These are phyloP conservation scores for Aeoliscus strigatus DNA, from an alignment of 2,797 vertebrate species.

Conservation along the genomic window DNA sequence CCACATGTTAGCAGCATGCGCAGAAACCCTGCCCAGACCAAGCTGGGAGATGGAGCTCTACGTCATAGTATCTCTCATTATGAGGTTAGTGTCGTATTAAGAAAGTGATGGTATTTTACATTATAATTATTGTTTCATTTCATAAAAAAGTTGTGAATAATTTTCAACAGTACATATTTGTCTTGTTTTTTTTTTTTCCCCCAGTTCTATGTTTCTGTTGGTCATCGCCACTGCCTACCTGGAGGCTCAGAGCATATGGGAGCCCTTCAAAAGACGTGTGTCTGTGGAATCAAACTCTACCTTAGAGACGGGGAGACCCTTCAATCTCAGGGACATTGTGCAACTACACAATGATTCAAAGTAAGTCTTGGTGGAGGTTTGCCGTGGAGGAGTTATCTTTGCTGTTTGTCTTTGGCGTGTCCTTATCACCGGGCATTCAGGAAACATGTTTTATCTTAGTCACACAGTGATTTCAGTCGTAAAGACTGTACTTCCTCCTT, in stretches of 20 bases:
- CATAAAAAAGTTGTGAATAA: too few relatives aligned
- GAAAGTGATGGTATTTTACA: too few relatives aligned
- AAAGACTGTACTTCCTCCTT: too few relatives aligned
- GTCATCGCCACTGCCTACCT: conserved; percentile 93
- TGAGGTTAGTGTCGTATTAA: conserved; percentile 78
- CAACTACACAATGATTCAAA: conserved; percentile 91
- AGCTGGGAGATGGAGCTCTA: conserved; percentile 96
- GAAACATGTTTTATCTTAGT: too few relatives aligned
- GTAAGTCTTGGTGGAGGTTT: too few relatives aligned
- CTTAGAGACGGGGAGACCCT: conserved; percentile 90
- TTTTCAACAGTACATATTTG: background rate
- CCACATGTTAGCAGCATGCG: conserved; percentile 93
- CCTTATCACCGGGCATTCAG: too few relatives aligned
- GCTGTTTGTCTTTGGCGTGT: too few relatives aligned
- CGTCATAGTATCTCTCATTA: conserved; percentile 89
- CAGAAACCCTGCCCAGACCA: conserved; percentile 91
- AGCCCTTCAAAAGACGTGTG: conserved; percentile 90
- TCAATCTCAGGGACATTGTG: conserved; percentile 98
- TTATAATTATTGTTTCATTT: too few relatives aligned
- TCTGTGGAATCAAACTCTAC: conserved; percentile 89
- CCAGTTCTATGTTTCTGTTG: conserved; percentile 94
- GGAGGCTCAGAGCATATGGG: conserved; percentile 98
- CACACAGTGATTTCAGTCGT: too few relatives aligned
- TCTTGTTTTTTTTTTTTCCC: conserved; percentile 6
- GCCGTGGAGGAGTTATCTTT: too few relatives aligned